Conservation (phyloP, 2,113 vertebrate genomes). For the Brachypteracias leptosomus region DNA sequence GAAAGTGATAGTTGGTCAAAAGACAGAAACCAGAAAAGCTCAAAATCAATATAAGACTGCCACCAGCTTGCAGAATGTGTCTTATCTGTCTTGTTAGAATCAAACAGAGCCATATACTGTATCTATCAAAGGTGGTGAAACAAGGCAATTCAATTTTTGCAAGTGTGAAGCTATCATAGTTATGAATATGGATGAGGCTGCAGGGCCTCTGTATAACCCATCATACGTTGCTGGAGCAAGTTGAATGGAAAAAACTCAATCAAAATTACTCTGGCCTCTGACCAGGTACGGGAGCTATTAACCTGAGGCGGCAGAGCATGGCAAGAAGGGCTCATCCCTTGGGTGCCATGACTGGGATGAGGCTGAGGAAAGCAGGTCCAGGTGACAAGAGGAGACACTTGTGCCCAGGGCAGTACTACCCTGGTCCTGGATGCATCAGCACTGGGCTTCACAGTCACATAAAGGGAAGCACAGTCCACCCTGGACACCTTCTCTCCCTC, state of each 20-base stretch:
- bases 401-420: neutral
- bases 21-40: conserved; percentile 11
- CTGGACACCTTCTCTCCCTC: too few relatives aligned
- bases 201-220: neutral
- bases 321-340: rapidly evolving
- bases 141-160: neutral
- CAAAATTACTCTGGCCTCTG: neutral
- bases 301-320: neutral
- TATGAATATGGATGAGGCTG: conserved; percentile 23
- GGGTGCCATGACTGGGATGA: rapidly evolving
- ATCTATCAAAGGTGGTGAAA: neutral
- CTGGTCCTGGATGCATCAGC: neutral
- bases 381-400: neutral
- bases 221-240: neutral
- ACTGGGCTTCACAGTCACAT: rapidly evolving
- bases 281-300: neutral
- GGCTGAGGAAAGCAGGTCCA: neutral
- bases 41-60: conserved; percentile 28
- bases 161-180: neutral
- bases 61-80: neutral
- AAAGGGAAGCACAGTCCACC: neutral
- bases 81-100: neutral
- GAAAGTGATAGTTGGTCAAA: neutral
- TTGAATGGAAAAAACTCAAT: neutral
- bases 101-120: neutral